These are phyloP conservation scores for Xiphophorus couchianus DNA, from an alignment of 2,113 vertebrate genomes.

Conservation along the genomic window DNA sequence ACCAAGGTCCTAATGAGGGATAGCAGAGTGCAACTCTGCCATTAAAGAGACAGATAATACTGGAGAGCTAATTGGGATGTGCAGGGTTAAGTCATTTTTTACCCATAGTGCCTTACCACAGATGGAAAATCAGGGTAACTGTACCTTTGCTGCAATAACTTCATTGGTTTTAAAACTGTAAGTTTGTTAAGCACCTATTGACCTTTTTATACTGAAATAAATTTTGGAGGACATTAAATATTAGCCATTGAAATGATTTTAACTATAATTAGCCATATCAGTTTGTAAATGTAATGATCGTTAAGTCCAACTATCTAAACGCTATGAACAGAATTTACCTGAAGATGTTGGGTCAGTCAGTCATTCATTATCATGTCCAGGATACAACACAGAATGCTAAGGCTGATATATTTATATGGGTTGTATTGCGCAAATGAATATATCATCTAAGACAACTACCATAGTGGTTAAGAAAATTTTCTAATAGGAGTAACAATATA, in stretches of 20 bases:
- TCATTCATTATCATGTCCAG: too few relatives aligned
- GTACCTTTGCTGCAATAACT: background rate
- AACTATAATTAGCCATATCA: too few relatives aligned
- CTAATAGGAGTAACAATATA: too few relatives aligned
- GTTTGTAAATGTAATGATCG: too few relatives aligned
- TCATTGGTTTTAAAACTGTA: background rate
- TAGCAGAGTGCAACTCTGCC: constrained; percentile 6
- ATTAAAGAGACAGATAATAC: background rate
- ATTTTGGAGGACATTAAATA: background rate
- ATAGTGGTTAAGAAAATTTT: background rate
- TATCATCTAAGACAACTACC: background rate
- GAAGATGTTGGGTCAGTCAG: too few relatives aligned
- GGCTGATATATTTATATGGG: background rate
- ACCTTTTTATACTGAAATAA: background rate
- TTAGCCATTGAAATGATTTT: background rate
- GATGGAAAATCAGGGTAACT: background rate
- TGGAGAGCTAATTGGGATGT: constrained; percentile 18
- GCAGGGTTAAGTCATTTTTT: constrained; percentile 7
- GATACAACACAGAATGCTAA: background rate
- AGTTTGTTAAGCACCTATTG: background rate
- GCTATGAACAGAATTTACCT: too few relatives aligned
- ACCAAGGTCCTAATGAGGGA: constrained; percentile 2
- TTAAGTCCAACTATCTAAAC: too few relatives aligned
- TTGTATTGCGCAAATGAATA: background rate
- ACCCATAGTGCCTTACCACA: background rate